These are phyloP conservation scores for Trachymyrmex cornetzi DNA, from an alignment of 1,140 invertebrate genomes.

Conservation along the genomic window DNA sequence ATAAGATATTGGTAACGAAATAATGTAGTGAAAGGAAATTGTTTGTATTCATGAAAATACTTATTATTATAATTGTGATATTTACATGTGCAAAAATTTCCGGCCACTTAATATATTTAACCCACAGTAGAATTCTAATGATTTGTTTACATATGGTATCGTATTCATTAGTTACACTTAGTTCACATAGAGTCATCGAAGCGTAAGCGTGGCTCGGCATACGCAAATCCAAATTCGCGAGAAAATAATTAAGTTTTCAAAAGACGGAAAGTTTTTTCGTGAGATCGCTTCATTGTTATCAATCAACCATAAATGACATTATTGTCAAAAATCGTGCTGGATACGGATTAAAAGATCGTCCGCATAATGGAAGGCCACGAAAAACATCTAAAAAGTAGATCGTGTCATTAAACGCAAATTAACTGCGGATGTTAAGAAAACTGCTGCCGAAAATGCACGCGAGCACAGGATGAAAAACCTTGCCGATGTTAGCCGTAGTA, in stretches of 20 bases:
- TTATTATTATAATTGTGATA: slow-evolving; percentile 27
- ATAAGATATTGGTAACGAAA: slow-evolving; percentile 10
- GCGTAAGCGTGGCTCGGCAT: no score
- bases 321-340: background rate
- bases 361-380: background rate
- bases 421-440: background rate
- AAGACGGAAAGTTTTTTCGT: background rate
- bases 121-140: background rate
- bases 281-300: background rate
- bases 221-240: no score
- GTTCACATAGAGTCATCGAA: no score
- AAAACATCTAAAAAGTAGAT: no score
- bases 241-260: background rate
- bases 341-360: background rate
- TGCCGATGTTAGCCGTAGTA: background rate
- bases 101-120: slow-evolving; percentile 20
- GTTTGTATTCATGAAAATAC: background rate
- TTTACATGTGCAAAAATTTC: slow-evolving; percentile 15
- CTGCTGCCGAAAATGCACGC: background rate
- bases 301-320: background rate
- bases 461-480: background rate
- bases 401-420: background rate
- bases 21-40: background rate
- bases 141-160: no score
- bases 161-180: no score